phyloP scores from a whole-genome alignment of 37 sponge, comb jelly and placozoan genomes.

The Hormiphora californensis region DNA sequence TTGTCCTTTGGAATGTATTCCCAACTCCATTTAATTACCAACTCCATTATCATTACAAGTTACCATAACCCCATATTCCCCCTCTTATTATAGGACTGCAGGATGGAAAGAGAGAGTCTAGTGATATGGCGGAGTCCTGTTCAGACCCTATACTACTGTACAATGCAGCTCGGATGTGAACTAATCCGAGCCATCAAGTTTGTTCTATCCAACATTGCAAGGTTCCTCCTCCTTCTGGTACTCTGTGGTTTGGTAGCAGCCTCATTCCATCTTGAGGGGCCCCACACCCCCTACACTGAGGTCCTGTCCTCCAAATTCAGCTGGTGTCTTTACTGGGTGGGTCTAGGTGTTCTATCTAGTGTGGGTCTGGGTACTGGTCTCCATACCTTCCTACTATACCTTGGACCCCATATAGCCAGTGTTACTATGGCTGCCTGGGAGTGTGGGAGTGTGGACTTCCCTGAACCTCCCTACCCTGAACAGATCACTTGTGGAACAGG shows the following conservation, averaged over 20 bases:
- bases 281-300: slow-evolving; percentile 61
- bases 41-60: too few relatives aligned
- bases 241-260: neutral
- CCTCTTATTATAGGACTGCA: too few relatives aligned
- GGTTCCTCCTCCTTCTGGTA: neutral
- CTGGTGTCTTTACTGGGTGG: slow-evolving; percentile 91
- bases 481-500: slow-evolving; percentile 62
- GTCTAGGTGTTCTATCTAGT: slow-evolving; percentile 88
- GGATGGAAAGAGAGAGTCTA: slow-evolving; percentile 60
- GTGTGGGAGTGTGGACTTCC: slow-evolving; percentile 89
- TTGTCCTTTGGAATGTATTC: too few relatives aligned
- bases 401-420: slow-evolving; percentile 99
- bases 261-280: neutral
- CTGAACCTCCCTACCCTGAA: slow-evolving; percentile 81
- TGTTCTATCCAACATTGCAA: neutral
- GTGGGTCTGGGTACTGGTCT: slow-evolving; percentile 95
- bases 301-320: slow-evolving; percentile 56
- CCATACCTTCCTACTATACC: slow-evolving; percentile 93
- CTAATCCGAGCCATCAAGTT: slow-evolving; percentile 14
- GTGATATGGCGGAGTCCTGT: slow-evolving; percentile 84
- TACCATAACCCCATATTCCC: too few relatives aligned
- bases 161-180: slow-evolving; percentile 65
- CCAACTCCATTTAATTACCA: too few relatives aligned
- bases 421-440: slow-evolving; percentile 97
- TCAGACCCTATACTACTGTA: slow-evolving; percentile 68